Base-by-base conservation (phyloP, 2,888 invertebrate species). In the Tiliacea citrago region DNA sequence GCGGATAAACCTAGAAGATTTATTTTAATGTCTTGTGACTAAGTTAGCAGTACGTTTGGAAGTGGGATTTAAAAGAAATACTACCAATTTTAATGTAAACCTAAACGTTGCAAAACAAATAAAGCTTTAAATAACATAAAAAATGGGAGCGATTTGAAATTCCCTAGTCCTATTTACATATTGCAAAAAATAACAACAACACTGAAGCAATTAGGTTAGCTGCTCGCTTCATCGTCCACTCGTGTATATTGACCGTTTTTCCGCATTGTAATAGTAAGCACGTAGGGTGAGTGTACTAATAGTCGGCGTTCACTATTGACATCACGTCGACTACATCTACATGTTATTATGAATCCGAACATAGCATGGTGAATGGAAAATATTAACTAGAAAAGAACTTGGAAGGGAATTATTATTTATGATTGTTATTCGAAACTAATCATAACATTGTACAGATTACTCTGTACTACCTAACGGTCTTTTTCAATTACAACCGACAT, bases 251-350 rank as follows among this genome's bases (percentile, higher is more conserved):
- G 70, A 55, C 35, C 42, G 58, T 68, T 75, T 79, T 72, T 61
- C 58, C 47, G 51, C 70, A 76, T 82, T 73, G 72, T 53, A 73
- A 81, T 77, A 53, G 58, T 60, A 73, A 42, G 63, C 70, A 76
- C 76, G 83, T 71, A 70, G 71, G 21, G 66, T 42, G 67, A 75
- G 62, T 51, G 24, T 10, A 60, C 76, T 73, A 83, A 80, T 76
- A 63, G 80, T 68, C 39, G 62, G 35, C 53, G 21, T 53, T 73
- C 67, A 29, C 83, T 73, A 62, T 73, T 73, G 79, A 68, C 79
- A 75, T 57, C 66, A 61, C 35, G 62, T 69, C 18, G 63, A 63
- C 42, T 55, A 53, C 57, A 39, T 12, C 47, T 49, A 66, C 68
- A 63, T 68, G 60, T 68, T 78, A 61, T 58, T 78, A 73, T 55